Evolutionary conservation across 2,797 vertebrate species (phyloP).

Genomic region (Numenius phaeopus): DNA sequence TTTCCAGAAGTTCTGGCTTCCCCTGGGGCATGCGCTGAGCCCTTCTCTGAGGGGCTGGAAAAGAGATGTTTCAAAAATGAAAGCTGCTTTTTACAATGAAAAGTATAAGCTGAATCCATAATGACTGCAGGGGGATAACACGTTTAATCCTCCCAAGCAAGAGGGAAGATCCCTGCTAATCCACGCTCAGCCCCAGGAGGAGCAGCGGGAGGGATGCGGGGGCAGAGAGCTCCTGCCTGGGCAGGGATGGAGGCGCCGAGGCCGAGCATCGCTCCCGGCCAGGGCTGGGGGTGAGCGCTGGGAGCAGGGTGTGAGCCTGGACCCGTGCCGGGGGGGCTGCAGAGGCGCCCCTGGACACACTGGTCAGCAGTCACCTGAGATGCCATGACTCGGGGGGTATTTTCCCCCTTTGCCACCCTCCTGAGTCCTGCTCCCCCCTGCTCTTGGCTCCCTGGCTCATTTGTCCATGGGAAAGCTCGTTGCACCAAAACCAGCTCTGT

Average conservation of each 20-base stretch:
- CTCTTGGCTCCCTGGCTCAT: fast-evolving
- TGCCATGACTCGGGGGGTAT: fast-evolving
- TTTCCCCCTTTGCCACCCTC: background rate
- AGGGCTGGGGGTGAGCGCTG: background rate
- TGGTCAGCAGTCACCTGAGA: fast-evolving
- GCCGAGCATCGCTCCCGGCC: background rate
- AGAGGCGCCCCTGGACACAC: fast-evolving
- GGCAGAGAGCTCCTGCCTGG: background rate
- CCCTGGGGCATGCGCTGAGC: background rate
- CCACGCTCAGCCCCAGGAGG: background rate
- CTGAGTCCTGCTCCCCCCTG: background rate
- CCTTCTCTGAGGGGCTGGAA: background rate
- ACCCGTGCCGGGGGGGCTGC: fast-evolving
- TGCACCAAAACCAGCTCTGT: background rate
- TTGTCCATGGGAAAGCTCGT: background rate
- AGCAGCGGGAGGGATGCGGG: background rate
- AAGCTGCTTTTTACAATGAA: slow-evolving; percentile 23
- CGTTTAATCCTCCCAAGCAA: slow-evolving; percentile 43
- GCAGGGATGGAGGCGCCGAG: background rate
- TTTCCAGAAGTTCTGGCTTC: background rate
- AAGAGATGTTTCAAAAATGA: background rate
- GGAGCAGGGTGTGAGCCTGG: background rate
- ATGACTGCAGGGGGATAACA: slow-evolving; percentile 45
- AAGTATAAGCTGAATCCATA: slow-evolving; percentile 1
- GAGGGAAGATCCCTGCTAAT: slow-evolving; percentile 52